Base-by-base conservation (phyloP, 2,888 invertebrate species). In the Lasioglossum marginatum region DNA sequence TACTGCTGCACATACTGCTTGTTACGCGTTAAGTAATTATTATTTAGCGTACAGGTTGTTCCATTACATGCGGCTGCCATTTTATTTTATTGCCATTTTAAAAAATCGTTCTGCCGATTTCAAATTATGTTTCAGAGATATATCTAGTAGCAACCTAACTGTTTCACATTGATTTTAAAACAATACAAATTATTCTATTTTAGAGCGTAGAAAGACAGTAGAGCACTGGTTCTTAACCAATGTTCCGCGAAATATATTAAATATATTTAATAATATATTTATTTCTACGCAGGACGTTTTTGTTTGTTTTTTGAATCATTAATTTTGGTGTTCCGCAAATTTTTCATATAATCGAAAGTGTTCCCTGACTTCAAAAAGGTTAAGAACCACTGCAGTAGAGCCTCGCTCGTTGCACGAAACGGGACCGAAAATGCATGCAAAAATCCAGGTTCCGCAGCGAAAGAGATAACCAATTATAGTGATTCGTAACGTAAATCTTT, bases 1-100 rank as follows among this genome's bases (percentile, higher is more conserved):
- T 57, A 57, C 57, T n/a, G 57, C 57, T 57, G 57, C 57, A 57
- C 57, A 57, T 57, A 57, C 57, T 12, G 57, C 57, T 57, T 57
- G 57, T 57, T 57, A 57, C 57, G 57, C 12, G 57, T 57, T 57
- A 57, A 57, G 57, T 57, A 57, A n/a, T 57, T 57, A 57, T 57
- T 57, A 57, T n/a, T 57, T 57, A n/a, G n/a, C 57, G 12, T n/a
- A n/a, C 57, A n/a, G n/a, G n/a, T 1, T 57, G 57, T 57, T n/a
- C 57, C 10, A 57, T n/a, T 57, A 57, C 57, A 1, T 12, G n/a
- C n/a, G 57, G 57, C 57, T 57, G 57, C 57, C 57, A n/a, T 57
- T 57, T 57, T 10, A n/a, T n/a, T n/a, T n/a, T n/a, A n/a, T n/a
- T 52, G 52, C 52, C 52, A n/a, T 52, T 52, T 52, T 10, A n/a